Evolutionary conservation across 2,113 vertebrate genomes (phyloP).

Genomic region (Prionailurus viverrinus): DNA sequence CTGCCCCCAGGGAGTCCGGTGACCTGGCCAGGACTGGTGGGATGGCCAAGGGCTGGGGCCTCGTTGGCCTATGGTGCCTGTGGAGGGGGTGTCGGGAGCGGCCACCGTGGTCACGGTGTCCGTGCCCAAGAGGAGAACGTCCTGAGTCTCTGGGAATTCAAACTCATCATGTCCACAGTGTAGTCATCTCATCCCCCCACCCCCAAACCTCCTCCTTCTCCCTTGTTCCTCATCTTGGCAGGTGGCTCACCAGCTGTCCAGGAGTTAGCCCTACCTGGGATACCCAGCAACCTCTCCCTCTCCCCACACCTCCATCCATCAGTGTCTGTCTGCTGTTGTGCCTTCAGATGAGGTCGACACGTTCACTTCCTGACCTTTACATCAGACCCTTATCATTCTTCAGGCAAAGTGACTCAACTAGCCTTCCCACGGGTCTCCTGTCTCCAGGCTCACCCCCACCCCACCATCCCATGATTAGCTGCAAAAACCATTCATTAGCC

Average conservation of each 20-base stretch:
- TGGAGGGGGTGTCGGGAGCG: not conserved
- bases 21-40: not conserved
- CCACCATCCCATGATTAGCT: not conserved
- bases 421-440: not conserved
- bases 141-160: conserved; percentile 32
- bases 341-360: accelerated
- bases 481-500: conserved; percentile 31
- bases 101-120: not conserved
- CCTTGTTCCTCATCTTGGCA: not conserved
- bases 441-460: not conserved
- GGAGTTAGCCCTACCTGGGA: not conserved
- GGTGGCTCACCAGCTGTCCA: not conserved
- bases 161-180: not conserved
- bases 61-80: not conserved
- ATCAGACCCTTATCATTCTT: not conserved
- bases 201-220: not conserved
- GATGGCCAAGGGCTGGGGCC: not conserved
- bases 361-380: not conserved
- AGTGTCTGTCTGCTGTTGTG: accelerated
- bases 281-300: not conserved
- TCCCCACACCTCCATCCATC: no score
- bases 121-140: not conserved
- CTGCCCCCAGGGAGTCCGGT: not conserved
- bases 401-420: not conserved
- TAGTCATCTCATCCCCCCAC: not conserved